Base-by-base conservation (phyloP, 2,113 vertebrate genomes). In the Anguilla japonica region DNA sequence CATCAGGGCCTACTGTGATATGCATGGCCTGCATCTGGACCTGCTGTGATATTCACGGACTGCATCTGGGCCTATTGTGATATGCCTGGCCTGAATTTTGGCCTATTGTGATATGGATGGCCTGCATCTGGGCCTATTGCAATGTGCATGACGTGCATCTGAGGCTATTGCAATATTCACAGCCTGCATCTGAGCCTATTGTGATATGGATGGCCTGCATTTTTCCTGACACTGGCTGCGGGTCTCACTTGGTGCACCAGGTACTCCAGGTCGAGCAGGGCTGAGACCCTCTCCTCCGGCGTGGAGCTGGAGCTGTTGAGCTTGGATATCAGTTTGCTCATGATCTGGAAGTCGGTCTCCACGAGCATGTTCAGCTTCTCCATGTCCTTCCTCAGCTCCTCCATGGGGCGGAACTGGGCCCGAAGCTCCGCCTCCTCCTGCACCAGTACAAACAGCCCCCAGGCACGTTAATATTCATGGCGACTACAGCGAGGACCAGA, bases 241-340 rank as follows among this genome's bases (percentile, higher is more conserved):
- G 1, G 60, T 0, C 8, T 87, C 90, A 99, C 98, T 97, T 99
- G 98, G 91, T 99, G 98, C 85, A 99, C 98, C 84, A 99, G 96
- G 90, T 99, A 99, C 86, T 99, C 98, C 0, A 99, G 96, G 91
- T 99, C 98, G 75, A 94, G 94, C 90, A 99, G 96, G 0, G 97
- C 95, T 0, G 91, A 94, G 53, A 98, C 92, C 89, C 94, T 96
- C 86, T 98, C 96, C 80, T 97, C 96, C 79, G 95, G 90, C 0
- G 96, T 97, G 3, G 94, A 94, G 87, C 83, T 92, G 86, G 96
- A 97, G 92, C 93, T 96, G 91, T 97, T 98, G 86, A 97, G 95
- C 87, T 96, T 96, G 84, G 95, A 91, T 89, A 99, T 93, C 89
- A 99, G 92, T 71, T 96, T 96, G 29, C 91, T 93, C 95, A 99